These are phyloP conservation scores for Dysidea cf. avara DNA, from an alignment of 37 sponge, comb jelly and placozoan species.

Conservation along the genomic window DNA sequence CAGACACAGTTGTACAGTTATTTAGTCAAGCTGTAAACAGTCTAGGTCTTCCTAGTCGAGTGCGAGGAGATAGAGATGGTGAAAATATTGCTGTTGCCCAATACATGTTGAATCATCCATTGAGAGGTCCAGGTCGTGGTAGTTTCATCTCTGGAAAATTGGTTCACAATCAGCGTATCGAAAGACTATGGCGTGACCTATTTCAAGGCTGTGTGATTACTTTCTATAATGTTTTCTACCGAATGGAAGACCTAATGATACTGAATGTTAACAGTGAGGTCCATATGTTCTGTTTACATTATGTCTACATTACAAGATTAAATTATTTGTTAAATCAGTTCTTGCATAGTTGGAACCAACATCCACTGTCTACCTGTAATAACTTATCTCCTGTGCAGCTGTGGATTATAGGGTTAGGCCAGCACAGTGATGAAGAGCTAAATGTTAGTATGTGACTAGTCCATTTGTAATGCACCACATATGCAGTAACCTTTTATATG, in stretches of 20 bases:
- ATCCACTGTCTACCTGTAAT: neutral
- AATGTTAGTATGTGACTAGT: too few relatives aligned
- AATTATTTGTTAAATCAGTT: neutral
- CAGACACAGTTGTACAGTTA: slow-evolving; percentile 15
- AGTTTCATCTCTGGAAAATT: too few relatives aligned
- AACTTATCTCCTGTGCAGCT: neutral
- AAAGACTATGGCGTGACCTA: neutral
- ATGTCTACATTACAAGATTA: neutral
- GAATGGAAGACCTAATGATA: neutral
- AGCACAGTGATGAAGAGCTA: too few relatives aligned
- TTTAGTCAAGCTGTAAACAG: slow-evolving; percentile 19
- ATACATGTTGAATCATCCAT: too few relatives aligned
- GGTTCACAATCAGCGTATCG: too few relatives aligned
- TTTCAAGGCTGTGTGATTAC: neutral
- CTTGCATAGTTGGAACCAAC: neutral
- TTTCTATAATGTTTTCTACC: neutral
- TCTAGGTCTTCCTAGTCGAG: slow-evolving; percentile 29
- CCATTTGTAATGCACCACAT: too few relatives aligned
- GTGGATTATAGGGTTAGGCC: slow-evolving; percentile 18
- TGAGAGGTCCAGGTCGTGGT: too few relatives aligned
- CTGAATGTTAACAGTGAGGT: neutral
- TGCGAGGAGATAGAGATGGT: slow-evolving; percentile 31
- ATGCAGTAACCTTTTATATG: too few relatives aligned
- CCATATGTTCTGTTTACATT: neutral
- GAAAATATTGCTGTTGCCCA: too few relatives aligned